These are phyloP conservation scores for Dryomyza anilis DNA, from an alignment of 2,888 invertebrate species.

Conservation along the genomic window DNA sequence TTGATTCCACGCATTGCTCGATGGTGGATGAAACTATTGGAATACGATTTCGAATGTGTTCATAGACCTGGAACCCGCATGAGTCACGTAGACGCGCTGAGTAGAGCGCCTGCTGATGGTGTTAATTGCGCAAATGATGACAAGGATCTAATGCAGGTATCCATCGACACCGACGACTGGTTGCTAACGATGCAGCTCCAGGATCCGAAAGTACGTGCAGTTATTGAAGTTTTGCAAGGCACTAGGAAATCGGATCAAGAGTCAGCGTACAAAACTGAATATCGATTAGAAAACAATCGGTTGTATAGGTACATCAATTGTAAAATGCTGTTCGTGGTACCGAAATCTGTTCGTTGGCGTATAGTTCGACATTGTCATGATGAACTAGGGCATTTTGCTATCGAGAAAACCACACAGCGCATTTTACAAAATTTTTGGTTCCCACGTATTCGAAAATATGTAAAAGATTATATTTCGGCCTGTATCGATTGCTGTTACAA, in stretches of 20 bases:
- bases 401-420: too few species aligned
- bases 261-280: constrained; percentile 14
- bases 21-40: constrained; percentile 27
- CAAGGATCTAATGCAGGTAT: constrained; percentile 3
- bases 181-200: constrained; percentile 34
- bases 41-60: constrained; percentile 29
- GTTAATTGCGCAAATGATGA: neutral
- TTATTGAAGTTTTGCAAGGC: constrained; percentile 1
- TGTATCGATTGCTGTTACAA: constrained; percentile 29
- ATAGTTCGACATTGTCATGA: neutral
- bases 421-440: constrained; percentile 28
- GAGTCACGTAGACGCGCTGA: constrained; percentile 31
- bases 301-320: constrained; percentile 20
- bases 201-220: constrained; percentile 6
- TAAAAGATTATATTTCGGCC: constrained; percentile 22
- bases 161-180: constrained; percentile 24
- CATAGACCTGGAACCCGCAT: constrained; percentile 25
- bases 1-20: constrained; percentile 27
- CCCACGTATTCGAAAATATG: constrained; percentile 16
- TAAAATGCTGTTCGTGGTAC: constrained; percentile 27
- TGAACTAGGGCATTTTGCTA: too few species aligned
- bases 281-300: constrained; percentile 26
- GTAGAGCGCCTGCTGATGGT: constrained; percentile 18
- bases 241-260: neutral
- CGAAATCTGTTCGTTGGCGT: constrained; percentile 25